Evolutionary conservation across 92 coral and sea anemone genomes (phyloP).

Genomic region (Actinostola sp.): DNA sequence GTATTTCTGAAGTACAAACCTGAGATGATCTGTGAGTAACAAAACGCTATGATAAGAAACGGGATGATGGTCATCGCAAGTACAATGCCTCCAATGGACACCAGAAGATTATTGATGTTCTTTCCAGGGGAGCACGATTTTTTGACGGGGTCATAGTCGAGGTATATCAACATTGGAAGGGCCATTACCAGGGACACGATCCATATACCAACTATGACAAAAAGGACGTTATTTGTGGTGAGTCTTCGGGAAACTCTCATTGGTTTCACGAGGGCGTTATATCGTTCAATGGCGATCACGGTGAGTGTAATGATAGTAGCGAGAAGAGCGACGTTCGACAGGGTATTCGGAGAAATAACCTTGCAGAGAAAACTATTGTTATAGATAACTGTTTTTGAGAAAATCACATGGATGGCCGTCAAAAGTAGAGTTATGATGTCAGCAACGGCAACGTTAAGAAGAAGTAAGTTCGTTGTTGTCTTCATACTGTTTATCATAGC

Average conservation of each 20-base stretch:
- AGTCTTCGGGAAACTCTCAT: conserved; percentile 40
- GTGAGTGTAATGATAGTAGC: conserved; percentile 54
- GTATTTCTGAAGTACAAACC: conserved; percentile 49
- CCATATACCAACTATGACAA: conserved; percentile 58
- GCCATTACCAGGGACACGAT: conserved; percentile 43
- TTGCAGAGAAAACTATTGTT: conserved; percentile 51
- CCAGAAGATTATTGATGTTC: neutral
- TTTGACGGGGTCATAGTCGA: conserved; percentile 12
- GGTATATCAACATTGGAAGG: conserved; percentile 36
- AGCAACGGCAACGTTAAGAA: conserved; percentile 64
- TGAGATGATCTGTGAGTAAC: conserved; percentile 39
- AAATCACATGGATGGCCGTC: conserved; percentile 44
- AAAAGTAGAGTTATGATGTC: conserved; percentile 51
- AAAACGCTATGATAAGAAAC: conserved; percentile 42
- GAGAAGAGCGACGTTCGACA: conserved; percentile 57
- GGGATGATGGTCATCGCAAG: conserved; percentile 40
- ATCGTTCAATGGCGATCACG: conserved; percentile 52
- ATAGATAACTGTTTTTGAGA: conserved; percentile 5
- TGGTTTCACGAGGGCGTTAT: conserved; percentile 61
- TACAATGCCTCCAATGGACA: conserved; percentile 12
- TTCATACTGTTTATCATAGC: conserved; percentile 39
- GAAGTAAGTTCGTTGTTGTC: conserved; percentile 55
- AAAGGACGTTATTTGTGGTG: conserved; percentile 31
- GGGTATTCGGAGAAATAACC: conserved; percentile 46
- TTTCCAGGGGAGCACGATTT: conserved; percentile 24